A percentile compares a stretch with the other conserved stretches of the same genome.
Conservation (phyloP, 1,140 invertebrate genomes). For the Cydia pomonella region DNA sequence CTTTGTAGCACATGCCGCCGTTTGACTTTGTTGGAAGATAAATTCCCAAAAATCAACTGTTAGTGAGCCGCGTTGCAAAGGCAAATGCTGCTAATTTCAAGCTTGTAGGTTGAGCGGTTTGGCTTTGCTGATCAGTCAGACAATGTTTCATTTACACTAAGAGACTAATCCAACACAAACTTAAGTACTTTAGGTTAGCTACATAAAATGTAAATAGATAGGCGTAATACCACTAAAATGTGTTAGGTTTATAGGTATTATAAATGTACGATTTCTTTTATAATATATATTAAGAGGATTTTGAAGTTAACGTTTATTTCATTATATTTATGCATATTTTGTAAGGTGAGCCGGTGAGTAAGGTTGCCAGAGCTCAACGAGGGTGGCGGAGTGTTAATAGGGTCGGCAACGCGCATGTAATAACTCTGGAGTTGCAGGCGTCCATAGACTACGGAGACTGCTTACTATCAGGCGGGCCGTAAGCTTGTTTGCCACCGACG, state of each 20-base stretch:
- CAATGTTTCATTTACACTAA: background rate
- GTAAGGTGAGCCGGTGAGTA: too few species aligned
- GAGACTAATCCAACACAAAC: slow-evolving; percentile 5
- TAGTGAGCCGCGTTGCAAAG: background rate
- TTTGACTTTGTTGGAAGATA: slow-evolving; percentile 24
- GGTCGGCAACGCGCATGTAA: too few species aligned
- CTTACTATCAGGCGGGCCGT: too few species aligned
- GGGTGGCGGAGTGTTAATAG: too few species aligned
- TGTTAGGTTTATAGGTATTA: too few species aligned
- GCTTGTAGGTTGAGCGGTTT: background rate
- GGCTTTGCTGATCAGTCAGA: slow-evolving; percentile 14
- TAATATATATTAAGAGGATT: too few species aligned
- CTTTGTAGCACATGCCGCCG: slow-evolving; percentile 7
- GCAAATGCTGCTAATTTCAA: slow-evolving; percentile 22
- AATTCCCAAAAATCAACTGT: slow-evolving; percentile 16
- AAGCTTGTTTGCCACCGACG: too few species aligned
- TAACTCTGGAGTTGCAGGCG: too few species aligned
- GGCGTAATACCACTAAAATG: background rate
- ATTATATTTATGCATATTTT: background rate
- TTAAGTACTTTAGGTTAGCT: background rate
- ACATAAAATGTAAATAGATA: background rate
- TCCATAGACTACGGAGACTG: too few species aligned
- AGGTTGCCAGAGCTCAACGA: too few species aligned
- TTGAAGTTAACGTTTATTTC: too few species aligned
- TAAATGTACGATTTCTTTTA: too few species aligned